Conservation (phyloP, 2,888 invertebrate genomes). For the Drosophila diplacantha region DNA sequence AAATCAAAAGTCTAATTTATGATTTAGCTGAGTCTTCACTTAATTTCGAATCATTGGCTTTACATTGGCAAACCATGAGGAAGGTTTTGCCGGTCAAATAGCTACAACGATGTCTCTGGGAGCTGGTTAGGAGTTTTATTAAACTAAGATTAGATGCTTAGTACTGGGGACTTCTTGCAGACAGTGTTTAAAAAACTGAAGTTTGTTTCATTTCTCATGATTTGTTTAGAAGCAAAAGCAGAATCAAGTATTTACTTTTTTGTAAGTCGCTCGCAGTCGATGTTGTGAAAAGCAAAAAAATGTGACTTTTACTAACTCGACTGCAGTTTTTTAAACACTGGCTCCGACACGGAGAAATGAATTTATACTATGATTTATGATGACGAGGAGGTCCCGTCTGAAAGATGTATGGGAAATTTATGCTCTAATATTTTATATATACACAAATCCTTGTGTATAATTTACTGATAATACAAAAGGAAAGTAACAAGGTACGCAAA, state of each 20-base stretch:
- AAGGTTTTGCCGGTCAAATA: conserved; percentile 1
- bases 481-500: conserved; percentile 1
- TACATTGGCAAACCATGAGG: conserved; percentile 6
- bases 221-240: too few species aligned
- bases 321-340: too few species aligned
- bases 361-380: neutral
- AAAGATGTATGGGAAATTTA: too few species aligned
- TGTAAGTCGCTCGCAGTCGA: too few species aligned
- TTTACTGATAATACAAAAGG: conserved; percentile 3
- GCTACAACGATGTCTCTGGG: neutral
- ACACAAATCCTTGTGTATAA: neutral
- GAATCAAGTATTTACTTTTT: too few species aligned
- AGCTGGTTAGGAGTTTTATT: neutral
- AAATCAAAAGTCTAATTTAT: conserved; percentile 7
- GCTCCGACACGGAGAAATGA: neutral
- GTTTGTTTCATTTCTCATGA: too few species aligned
- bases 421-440: neutral
- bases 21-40: neutral
- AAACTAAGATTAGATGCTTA: conserved; percentile 1
- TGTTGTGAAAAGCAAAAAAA: too few species aligned
- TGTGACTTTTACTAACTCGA: too few species aligned
- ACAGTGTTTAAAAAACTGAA: too few species aligned
- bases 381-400: neutral
- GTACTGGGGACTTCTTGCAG: neutral
- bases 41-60: neutral